Base-by-base conservation (phyloP, 2,888 invertebrate species). In the Conistra vaccinii region DNA sequence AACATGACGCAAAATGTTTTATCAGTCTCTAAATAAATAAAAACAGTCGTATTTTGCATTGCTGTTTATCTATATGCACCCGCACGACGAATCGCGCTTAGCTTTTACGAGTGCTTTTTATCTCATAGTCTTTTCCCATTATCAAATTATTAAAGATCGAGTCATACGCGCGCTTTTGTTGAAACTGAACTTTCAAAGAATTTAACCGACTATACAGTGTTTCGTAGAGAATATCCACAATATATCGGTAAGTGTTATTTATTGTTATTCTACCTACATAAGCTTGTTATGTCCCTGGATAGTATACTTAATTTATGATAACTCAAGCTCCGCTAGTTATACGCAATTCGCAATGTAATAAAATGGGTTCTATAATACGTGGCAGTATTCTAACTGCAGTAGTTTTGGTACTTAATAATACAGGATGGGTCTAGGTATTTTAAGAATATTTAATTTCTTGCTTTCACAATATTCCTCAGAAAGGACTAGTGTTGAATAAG, bases 151-250 rank as follows among this genome's bases (percentile, higher is more conserved):
- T 32, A 69, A 69, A n/a, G n/a, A n/a, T 26, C n/a, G 1, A 14
- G 12, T n/a, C 17, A 23, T 17, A 3, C 29, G 68, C 76, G 76
- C 48, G 76, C 57, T 68, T 76, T 67, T 71, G 23, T 58, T 39
- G 42, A 39, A 76, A 55, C n/a, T 69, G 9, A 74, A 66, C 20
- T 32, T 39, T 57, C 14, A 39, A 29, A 20, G 10, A 29, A n/a
- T n/a, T n/a, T n/a, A n/a, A n/a, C n/a, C n/a, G n/a, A n/a, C n/a
- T n/a, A n/a, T n/a, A n/a, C 23, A 14, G 32, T 60, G 6, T 74
- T 70, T 68, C 14, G 9, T 39, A 6, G 20, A 17, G 9, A 35
- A 14, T 65, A n/a, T 45, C 12, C 4, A 14, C 9, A 55, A 29
- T 39, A 20, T 10, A 20, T 20, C 4, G n/a, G 74, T 76, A 66